These are phyloP conservation scores for Camponotus floridanus DNA, from an alignment of 1,140 invertebrate genomes.

Conservation along the genomic window DNA sequence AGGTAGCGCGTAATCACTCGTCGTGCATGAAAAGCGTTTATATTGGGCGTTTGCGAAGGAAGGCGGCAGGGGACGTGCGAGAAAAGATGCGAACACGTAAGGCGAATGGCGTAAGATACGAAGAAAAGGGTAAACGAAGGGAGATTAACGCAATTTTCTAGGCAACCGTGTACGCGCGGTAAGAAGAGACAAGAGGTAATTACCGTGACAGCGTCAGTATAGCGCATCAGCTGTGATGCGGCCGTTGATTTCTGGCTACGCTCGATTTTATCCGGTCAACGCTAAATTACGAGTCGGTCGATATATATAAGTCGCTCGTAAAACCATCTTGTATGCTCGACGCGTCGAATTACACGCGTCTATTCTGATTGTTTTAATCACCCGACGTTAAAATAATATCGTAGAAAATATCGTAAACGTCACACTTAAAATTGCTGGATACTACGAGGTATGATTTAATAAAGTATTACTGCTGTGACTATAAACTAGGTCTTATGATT, in stretches of 20 bases:
- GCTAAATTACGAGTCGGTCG: constrained; percentile 30
- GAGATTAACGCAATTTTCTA: constrained; percentile 59
- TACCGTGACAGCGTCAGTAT: constrained; percentile 65
- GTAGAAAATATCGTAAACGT: constrained; percentile 10
- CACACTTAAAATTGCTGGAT: constrained; percentile 2
- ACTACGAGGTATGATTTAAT: constrained; percentile 2
- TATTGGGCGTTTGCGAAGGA: not conserved
- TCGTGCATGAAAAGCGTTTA: constrained; percentile 48
- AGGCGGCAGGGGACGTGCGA: not conserved
- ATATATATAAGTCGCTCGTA: constrained; percentile 15
- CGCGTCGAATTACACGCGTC: constrained; percentile 49
- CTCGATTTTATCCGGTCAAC: constrained; percentile 55
- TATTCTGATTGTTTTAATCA: constrained; percentile 26
- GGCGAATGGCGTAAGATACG: constrained; percentile 48
- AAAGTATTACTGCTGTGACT: not conserved
- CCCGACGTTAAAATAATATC: not conserved
- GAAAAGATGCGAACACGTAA: constrained; percentile 39
- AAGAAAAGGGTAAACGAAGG: not conserved
- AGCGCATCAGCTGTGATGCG: constrained; percentile 14
- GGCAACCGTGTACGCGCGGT: constrained; percentile 14
- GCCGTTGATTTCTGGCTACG: constrained; percentile 22
- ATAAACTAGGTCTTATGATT: constrained; percentile 28
- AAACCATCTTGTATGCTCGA: constrained; percentile 11
- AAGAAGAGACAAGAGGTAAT: constrained; percentile 64
- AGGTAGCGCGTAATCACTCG: constrained; percentile 58